Evolutionary conservation across 2,888 invertebrate species (phyloP).

Genomic region (Noctua janthina): DNA sequence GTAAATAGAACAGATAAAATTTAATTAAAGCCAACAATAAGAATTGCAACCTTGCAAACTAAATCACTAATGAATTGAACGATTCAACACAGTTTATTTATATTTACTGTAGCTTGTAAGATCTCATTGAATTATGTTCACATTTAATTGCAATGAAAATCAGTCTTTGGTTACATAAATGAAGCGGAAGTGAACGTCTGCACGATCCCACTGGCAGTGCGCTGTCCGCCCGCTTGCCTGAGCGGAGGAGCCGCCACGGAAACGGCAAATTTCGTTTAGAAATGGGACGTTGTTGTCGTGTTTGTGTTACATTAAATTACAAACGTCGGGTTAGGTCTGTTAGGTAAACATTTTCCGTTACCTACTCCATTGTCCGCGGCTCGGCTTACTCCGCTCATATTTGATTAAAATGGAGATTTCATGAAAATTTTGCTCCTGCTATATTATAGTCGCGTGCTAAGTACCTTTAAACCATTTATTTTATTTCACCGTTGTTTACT

Average conservation of each 20-base stretch:
- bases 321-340: conserved; percentile 79
- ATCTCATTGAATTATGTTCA: conserved; percentile 57
- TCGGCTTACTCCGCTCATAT: conserved; percentile 72
- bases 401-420: conserved; percentile 76
- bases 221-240: conserved; percentile 33
- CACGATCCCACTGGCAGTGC: conserved; percentile 42
- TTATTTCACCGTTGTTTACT: conserved; percentile 40
- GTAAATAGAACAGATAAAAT: conserved; percentile 2
- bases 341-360: conserved; percentile 80
- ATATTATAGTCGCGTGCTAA: conserved; percentile 48
- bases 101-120: conserved; percentile 30
- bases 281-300: conserved; percentile 80
- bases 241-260: conserved; percentile 69
- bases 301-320: conserved; percentile 84
- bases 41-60: conserved; percentile 7
- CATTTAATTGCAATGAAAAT: conserved; percentile 70
- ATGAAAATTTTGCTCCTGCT: conserved; percentile 61
- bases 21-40: conserved; percentile 6
- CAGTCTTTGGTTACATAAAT: conserved; percentile 68
- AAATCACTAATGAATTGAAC: conserved; percentile 46
- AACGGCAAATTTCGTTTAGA: conserved; percentile 77
- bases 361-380: conserved; percentile 76
- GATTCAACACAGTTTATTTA: conserved; percentile 38
- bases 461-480: conserved; percentile 57
- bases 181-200: conserved; percentile 65